Evolutionary conservation across 2,888 invertebrate genomes (phyloP).

Genomic region (Stenolophus ochropezus): DNA sequence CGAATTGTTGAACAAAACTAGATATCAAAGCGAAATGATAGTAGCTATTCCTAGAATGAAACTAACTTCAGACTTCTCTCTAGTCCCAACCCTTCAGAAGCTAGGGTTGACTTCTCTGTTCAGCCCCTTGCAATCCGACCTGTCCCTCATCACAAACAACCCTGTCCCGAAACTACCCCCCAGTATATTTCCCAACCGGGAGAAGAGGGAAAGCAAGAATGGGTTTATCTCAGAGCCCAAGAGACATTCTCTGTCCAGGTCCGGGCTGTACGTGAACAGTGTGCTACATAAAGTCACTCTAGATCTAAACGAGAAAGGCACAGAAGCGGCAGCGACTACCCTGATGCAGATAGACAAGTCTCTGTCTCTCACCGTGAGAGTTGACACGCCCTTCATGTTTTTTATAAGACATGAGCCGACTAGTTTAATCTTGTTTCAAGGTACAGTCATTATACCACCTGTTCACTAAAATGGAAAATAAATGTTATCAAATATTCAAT

Average conservation of each 20-base stretch:
- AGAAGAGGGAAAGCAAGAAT: neutral
- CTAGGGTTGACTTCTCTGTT: conserved; percentile 82
- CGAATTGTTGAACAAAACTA: conserved; percentile 28
- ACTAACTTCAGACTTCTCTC: conserved; percentile 76
- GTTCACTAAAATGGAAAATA: neutral
- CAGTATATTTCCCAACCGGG: neutral
- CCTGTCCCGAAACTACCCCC: neutral
- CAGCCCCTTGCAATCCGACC: conserved; percentile 77
- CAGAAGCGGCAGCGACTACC: conserved; percentile 83
- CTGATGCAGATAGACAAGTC: conserved; percentile 77
- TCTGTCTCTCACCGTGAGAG: conserved; percentile 74
- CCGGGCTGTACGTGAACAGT: conserved; percentile 78
- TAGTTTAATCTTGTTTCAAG: conserved; percentile 83
- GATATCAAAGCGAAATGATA: conserved; percentile 72
- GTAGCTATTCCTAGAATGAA: conserved; percentile 84
- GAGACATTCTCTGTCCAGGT: conserved; percentile 72
- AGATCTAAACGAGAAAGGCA: conserved; percentile 81
- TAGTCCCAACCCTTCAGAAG: conserved; percentile 75
- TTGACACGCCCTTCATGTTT: conserved; percentile 84
- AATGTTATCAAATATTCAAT: too few relatives aligned
- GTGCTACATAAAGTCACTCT: conserved; percentile 81
- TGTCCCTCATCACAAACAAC: conserved; percentile 67
- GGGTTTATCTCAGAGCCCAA: neutral
- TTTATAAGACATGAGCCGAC: conserved; percentile 82
- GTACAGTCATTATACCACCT: conserved; percentile 78